Evolutionary conservation across 2,113 vertebrate genomes (phyloP).

Genomic region (Paratilapia polleni): DNA sequence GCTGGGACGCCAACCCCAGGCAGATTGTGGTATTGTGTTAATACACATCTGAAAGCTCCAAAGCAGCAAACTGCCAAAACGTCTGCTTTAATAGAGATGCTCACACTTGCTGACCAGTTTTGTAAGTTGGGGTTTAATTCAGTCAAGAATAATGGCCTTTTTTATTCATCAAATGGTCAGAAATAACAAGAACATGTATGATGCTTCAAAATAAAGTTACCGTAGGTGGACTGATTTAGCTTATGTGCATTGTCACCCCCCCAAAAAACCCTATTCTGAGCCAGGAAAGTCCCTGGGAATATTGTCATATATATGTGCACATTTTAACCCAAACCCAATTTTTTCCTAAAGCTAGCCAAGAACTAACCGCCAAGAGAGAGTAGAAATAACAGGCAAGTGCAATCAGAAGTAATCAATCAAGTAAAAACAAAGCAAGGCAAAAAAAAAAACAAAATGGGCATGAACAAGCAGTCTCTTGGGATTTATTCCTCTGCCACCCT

Average conservation of each 20-base stretch:
- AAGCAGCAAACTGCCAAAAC: too few species aligned
- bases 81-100: background rate
- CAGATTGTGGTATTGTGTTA: too few species aligned
- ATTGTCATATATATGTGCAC: too few species aligned
- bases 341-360: background rate
- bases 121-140: background rate
- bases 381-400: too few species aligned
- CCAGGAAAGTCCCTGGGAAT: background rate
- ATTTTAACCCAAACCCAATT: background rate
- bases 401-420: too few species aligned
- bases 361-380: background rate
- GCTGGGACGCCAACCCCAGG: too few species aligned
- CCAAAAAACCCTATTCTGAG: background rate
- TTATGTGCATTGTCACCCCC: background rate
- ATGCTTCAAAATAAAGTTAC: background rate
- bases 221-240: background rate
- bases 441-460: background rate
- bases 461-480: background rate
- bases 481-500: background rate
- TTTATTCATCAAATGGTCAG: background rate
- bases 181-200: background rate
- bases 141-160: background rate
- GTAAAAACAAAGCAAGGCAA: background rate
- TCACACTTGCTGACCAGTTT: background rate
- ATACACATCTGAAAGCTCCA: too few species aligned